Percentiles rank a stretch among this genome's conserved stretches.
phyloP scores from a whole-genome alignment of 2,113 vertebrate genomes.

The Ursus arctos region DNA sequence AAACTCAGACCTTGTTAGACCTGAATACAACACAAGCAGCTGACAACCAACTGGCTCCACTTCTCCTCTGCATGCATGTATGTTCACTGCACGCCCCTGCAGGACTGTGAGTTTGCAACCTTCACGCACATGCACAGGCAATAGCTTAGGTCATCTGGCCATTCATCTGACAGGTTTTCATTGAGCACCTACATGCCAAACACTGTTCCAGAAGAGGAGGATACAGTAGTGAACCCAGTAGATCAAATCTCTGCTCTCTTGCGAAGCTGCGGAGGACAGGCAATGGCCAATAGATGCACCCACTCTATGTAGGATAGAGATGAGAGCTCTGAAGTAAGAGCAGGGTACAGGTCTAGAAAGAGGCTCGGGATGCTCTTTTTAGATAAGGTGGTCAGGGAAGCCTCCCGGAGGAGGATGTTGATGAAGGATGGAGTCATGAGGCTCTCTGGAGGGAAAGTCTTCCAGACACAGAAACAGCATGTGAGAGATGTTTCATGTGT shows the following conservation, averaged over 20 bases:
- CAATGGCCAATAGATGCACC: rapidly evolving
- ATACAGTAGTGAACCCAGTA: background rate
- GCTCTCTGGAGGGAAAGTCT: background rate
- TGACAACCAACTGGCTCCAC: background rate
- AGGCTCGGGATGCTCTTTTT: background rate
- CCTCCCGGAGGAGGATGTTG: background rate
- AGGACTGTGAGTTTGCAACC: background rate
- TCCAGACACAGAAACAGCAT: background rate
- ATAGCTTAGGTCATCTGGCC: background rate
- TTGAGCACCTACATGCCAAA: background rate
- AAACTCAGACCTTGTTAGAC: background rate
- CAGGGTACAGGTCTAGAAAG: background rate
- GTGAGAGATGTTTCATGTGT: background rate
- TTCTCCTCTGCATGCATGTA: background rate
- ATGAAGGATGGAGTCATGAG: background rate
- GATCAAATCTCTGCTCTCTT: background rate
- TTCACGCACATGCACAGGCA: background rate
- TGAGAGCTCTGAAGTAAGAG: background rate
- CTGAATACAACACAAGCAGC: background rate
- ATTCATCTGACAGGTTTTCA: background rate
- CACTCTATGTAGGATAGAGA: background rate
- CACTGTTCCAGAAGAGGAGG: background rate
- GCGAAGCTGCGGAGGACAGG: background rate
- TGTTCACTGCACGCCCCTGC: background rate
- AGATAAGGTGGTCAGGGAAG: background rate